phyloP scores from a whole-genome alignment of 2,888 invertebrate species.

The Nineta flava region DNA sequence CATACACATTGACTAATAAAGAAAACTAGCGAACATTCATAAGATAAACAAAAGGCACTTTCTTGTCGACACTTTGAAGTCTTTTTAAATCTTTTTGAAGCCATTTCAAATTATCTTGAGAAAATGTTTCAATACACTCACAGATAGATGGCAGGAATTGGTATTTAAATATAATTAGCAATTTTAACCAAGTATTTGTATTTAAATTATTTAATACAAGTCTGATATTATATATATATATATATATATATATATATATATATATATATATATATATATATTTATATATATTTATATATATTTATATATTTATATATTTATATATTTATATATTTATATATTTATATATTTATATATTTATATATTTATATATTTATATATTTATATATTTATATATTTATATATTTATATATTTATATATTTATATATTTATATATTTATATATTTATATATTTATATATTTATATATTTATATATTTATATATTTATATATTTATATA shows the following conservation, averaged over 20 bases:
- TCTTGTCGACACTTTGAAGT: no score
- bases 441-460: background rate
- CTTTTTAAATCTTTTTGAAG: no score
- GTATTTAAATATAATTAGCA: no score
- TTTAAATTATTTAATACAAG: background rate
- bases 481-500: slow-evolving; percentile 2
- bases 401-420: slow-evolving; percentile 2
- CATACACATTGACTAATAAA: no score
- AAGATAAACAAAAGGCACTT: no score
- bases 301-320: background rate
- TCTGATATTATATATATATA: background rate
- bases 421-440: slow-evolving; percentile 6
- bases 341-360: background rate
- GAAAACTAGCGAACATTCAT: no score
- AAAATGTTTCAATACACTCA: no score
- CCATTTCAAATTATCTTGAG: no score
- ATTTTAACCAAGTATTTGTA: no score
- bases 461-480: slow-evolving; percentile 1
- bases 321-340: background rate
- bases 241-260: slow-evolving; percentile 3
- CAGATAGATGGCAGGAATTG: no score
- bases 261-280: background rate
- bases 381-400: slow-evolving; percentile 6
- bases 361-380: slow-evolving; percentile 6
- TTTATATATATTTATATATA: background rate